These are phyloP conservation scores for Steinernema hermaphroditum DNA, from an alignment of 2,888 invertebrate species.

Conservation along the genomic window DNA sequence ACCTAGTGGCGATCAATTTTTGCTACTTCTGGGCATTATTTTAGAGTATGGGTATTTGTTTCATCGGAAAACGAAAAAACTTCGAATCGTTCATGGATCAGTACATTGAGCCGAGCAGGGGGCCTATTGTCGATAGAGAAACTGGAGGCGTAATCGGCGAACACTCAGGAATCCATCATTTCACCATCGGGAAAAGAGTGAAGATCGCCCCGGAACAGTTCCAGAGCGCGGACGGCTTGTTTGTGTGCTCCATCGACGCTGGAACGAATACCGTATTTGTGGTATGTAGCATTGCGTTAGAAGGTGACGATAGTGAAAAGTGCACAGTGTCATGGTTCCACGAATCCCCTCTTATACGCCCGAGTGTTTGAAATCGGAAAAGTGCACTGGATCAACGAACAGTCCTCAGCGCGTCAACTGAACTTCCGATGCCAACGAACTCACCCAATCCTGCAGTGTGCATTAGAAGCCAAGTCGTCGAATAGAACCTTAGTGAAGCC, in stretches of 20 bases:
- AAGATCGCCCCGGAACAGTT: slow-evolving; percentile 71
- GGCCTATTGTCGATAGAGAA: slow-evolving; percentile 81
- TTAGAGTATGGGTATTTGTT: slow-evolving; percentile 80
- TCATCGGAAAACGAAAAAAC: slow-evolving; percentile 81
- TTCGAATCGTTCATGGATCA: slow-evolving; percentile 85
- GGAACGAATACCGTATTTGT: slow-evolving; percentile 78
- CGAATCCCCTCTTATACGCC: slow-evolving; percentile 53
- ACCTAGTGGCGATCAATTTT: slow-evolving; percentile 40
- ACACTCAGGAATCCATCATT: slow-evolving; percentile 82
- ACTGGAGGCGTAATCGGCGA: slow-evolving; percentile 77
- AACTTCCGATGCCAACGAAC: slow-evolving; percentile 47
- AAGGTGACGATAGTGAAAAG: not conserved
- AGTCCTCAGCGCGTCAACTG: no score
- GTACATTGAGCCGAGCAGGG: slow-evolving; percentile 81
- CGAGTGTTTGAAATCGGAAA: slow-evolving; percentile 44
- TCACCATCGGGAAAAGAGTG: slow-evolving; percentile 88
- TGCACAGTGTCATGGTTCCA: slow-evolving; percentile 53
- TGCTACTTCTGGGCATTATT: no score
- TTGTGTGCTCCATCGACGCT: slow-evolving; percentile 77
- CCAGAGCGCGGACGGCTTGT: slow-evolving; percentile 74
- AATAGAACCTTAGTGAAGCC: slow-evolving; percentile 41
- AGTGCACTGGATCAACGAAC: slow-evolving; percentile 53
- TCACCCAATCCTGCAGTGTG: slow-evolving; percentile 51
- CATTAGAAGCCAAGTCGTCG: slow-evolving; percentile 5
- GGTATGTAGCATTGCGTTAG: no score